phyloP scores from a whole-genome alignment of 2,888 invertebrate genomes.

The Ptilodon capucinus region DNA sequence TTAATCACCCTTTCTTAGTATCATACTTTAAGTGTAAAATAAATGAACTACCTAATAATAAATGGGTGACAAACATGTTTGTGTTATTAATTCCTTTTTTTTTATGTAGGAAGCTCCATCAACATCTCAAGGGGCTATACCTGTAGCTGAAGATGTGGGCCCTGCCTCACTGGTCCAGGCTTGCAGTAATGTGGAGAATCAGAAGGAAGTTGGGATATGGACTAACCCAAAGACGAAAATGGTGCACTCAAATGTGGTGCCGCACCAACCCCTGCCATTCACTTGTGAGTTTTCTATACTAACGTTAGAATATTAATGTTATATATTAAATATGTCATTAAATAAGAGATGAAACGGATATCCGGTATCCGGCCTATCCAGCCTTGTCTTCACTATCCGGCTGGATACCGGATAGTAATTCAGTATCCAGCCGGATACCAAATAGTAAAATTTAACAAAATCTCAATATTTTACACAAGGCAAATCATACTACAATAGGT shows the following conservation, averaged over 20 bases:
- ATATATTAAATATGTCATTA: no score
- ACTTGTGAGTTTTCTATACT: conserved; percentile 57
- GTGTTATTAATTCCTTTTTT: background rate
- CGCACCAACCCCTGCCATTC: conserved; percentile 73
- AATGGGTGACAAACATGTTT: no score
- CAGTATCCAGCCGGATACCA: no score
- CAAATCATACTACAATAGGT: no score
- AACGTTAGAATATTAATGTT: background rate
- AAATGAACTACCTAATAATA: no score
- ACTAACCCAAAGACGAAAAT: conserved; percentile 78
- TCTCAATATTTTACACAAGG: no score
- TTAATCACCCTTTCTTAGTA: no score
- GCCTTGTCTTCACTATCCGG: no score
- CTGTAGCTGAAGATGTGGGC: conserved; percentile 62
- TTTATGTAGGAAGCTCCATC: conserved; percentile 70
- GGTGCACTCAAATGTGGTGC: conserved; percentile 72
- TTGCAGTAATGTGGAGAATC: conserved; percentile 71
- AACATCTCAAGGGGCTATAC: conserved; percentile 60
- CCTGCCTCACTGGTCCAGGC: conserved; percentile 72
- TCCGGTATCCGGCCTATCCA: no score
- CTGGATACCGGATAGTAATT: no score
- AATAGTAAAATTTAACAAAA: no score
- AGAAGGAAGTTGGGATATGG: conserved; percentile 78
- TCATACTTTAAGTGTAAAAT: background rate
- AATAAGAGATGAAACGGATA: no score